Evolutionary conservation across 1,140 invertebrate genomes (phyloP), one percentile per base, ranked within the genome.

Genomic region (Apis florea): DNA sequence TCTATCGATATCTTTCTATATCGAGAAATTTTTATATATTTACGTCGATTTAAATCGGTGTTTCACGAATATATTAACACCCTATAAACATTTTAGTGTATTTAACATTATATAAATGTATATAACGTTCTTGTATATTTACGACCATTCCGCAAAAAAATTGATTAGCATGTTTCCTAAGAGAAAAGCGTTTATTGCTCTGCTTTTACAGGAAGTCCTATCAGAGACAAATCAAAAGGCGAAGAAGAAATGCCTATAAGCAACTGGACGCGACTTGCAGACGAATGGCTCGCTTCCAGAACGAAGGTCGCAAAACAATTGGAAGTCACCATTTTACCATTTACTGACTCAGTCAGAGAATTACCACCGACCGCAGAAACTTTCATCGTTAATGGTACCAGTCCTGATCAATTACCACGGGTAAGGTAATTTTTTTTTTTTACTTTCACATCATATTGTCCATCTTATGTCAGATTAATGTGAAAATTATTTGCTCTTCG

Each of bases 221-320:
- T 83, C 21, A 79, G 83, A 24, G 74, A 79, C 72, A 82, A n/a
- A 24, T 64, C 68, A n/a, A 84, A 71, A 73, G 79, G 79, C 49
- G 81, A 89, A 64, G 83, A 77, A 61, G 88, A 90, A 53, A 80
- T 91, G 59, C 83, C 88, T 31, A 82, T 86, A 26, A 90, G 82
- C 51, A 91, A 92, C 69, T 92, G 90, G 90, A 92, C 90, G 13
- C 75, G 84, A 58, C 82, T 92, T 24, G 90, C 90, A 61, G 90
- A 91, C 67, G 90, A 90, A 87, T 92, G 90, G 91, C 76, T 91
- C 9, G 64, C 74, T 70, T 78, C 79, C 1, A 90, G 85, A 83
- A 68, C 67, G 21, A 78, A 49, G 19, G 73, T 79, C 3, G 61
- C 74, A 15, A 82, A 87, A 53, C 74, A 58, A 0, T 75, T 89